Evolutionary conservation across 30 jellyfish, hydroid and myxozoan species (phyloP).

Genomic region (Aurelia coerulea): DNA sequence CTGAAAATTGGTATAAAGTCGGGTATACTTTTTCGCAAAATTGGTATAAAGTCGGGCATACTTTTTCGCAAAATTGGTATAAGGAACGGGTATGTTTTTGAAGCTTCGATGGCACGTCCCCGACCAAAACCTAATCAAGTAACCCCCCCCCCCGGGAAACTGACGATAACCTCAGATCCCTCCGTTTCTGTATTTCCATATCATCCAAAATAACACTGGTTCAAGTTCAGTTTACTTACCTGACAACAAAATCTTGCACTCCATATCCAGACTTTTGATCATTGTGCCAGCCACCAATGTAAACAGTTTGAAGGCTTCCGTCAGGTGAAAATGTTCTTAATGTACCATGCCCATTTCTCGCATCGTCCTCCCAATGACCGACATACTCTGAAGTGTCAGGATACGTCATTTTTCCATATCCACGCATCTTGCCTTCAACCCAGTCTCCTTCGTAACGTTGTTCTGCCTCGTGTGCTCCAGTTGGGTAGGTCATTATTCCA

Average conservation of each 20-base stretch:
- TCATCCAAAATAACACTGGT: too few relatives aligned
- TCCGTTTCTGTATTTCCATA: too few relatives aligned
- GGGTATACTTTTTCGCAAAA: too few relatives aligned
- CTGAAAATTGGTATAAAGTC: too few relatives aligned
- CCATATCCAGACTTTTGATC: slow-evolving; percentile 96
- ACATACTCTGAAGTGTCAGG: slow-evolving; percentile 72
- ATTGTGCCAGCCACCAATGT: slow-evolving; percentile 92
- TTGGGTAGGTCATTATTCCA: slow-evolving; percentile 85
- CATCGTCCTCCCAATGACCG: slow-evolving; percentile 80
- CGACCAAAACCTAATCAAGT: too few relatives aligned
- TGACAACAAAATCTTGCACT: slow-evolving; percentile 82
- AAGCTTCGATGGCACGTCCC: too few relatives aligned
- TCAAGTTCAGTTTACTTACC: slow-evolving; percentile 46
- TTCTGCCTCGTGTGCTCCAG: slow-evolving; percentile 37
- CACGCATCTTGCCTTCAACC: slow-evolving; percentile 92
- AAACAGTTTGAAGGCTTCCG: slow-evolving; percentile 71
- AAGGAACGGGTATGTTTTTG: too few relatives aligned
- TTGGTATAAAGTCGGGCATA: too few relatives aligned
- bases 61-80: too few relatives aligned
- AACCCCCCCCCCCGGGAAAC: too few relatives aligned
- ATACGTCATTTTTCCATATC: slow-evolving; percentile 94
- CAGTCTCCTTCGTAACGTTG: slow-evolving; percentile 91
- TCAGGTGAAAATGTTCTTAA: slow-evolving; percentile 37
- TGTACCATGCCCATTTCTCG: slow-evolving; percentile 92
- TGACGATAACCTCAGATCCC: too few relatives aligned